phyloP scores from a whole-genome alignment of 1,140 invertebrate species.

The Cyrtorhinus lividipennis region DNA sequence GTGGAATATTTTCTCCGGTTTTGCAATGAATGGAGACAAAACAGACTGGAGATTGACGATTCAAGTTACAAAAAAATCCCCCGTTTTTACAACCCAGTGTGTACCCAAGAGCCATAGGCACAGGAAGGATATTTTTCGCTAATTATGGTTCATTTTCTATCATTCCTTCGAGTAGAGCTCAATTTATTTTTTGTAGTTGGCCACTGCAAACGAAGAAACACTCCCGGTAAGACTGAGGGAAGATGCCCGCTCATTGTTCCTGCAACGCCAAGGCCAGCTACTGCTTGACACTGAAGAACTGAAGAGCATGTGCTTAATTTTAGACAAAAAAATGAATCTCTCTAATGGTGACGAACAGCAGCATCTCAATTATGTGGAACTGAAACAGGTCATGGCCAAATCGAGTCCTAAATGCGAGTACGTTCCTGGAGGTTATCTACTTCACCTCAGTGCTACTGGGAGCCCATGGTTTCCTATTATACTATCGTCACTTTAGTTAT shows the following conservation, averaged over 20 bases:
- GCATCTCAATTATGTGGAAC: slow-evolving; percentile 16
- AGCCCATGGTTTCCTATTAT: too few species aligned
- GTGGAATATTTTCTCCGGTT: neutral
- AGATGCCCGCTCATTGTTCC: slow-evolving; percentile 17
- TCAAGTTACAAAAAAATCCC: slow-evolving; percentile 5
- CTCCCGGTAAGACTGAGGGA: slow-evolving; percentile 18
- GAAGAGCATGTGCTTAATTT: slow-evolving; percentile 15
- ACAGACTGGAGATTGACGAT: neutral
- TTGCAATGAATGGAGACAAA: slow-evolving; percentile 8
- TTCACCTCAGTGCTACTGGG: too few species aligned
- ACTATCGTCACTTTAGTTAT: too few species aligned
- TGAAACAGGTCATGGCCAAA: slow-evolving; percentile 16
- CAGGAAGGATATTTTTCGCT: neutral
- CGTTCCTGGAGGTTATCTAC: neutral
- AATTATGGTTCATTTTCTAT: neutral
- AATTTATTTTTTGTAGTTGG: neutral
- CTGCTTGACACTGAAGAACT: slow-evolving; percentile 20
- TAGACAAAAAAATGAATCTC: slow-evolving; percentile 16
- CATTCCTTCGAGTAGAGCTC: neutral
- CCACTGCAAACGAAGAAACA: slow-evolving; percentile 7
- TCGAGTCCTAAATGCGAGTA: slow-evolving; percentile 16
- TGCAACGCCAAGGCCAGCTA: slow-evolving; percentile 10
- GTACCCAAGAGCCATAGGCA: neutral
- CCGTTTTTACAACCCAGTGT: slow-evolving; percentile 1
- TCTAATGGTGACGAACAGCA: slow-evolving; percentile 16